Conservation (phyloP, 1,140 invertebrate genomes). For the Hycleus phaleratus region DNA sequence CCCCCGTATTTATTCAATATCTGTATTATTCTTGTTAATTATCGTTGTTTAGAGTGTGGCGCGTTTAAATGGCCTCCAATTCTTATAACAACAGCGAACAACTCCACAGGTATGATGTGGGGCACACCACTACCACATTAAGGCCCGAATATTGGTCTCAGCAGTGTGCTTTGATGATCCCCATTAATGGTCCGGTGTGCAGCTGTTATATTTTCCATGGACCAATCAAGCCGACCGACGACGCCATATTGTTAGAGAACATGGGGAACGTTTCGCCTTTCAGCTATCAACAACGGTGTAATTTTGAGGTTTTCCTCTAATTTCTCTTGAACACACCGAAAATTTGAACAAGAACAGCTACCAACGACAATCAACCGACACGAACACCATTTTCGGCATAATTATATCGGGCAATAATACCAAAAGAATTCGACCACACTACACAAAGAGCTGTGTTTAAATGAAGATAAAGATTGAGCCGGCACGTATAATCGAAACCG, state of each 20-base stretch:
- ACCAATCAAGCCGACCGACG: conserved; percentile 30
- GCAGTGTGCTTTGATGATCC: conserved; percentile 18
- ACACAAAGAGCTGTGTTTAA: too few species aligned
- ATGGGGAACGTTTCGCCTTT: conserved; percentile 5
- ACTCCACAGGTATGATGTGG: conserved; percentile 7
- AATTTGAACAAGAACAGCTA: too few species aligned
- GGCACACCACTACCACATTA: conserved; percentile 23
- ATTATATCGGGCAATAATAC: too few species aligned
- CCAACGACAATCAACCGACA: too few species aligned
- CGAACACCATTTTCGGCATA: too few species aligned
- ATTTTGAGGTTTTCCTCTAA: conserved; percentile 14
- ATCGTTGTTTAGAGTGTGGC: background rate
- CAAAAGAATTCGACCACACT: too few species aligned
- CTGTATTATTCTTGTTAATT: background rate
- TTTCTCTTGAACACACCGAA: background rate
- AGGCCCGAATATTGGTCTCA: conserved; percentile 30
- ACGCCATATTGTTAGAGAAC: conserved; percentile 26
- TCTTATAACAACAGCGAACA: background rate
- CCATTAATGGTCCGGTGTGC: conserved; percentile 34
- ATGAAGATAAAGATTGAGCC: too few species aligned
- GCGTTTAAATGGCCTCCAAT: background rate
- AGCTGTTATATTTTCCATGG: conserved; percentile 36
- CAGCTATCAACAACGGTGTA: too few species aligned
- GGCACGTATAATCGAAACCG: too few species aligned
- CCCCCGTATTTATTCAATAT: background rate